A percentile compares a stretch with the other conserved stretches of the same genome.
These are phyloP conservation scores for Indicator indicator DNA, from an alignment of 2,113 vertebrate genomes.

Conservation along the genomic window DNA sequence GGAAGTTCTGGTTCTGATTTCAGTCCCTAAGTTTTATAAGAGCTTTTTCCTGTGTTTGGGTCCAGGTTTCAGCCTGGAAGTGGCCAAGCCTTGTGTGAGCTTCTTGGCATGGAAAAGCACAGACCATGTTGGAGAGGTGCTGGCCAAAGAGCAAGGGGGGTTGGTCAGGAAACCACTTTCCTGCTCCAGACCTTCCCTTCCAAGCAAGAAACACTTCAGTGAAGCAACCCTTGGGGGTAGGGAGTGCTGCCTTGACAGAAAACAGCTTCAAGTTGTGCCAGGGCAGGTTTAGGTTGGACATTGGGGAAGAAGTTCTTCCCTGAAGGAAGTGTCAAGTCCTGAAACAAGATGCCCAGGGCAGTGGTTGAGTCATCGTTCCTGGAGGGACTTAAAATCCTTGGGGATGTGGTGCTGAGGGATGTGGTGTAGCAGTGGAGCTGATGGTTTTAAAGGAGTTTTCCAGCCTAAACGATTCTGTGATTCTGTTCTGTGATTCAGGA, in stretches of 20 bases:
- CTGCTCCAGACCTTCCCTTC: fast-evolving
- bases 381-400: too few species aligned
- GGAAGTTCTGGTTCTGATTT: fast-evolving
- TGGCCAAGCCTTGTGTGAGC: fast-evolving
- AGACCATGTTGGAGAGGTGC: fast-evolving
- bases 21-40: fast-evolving
- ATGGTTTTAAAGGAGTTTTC: too few species aligned
- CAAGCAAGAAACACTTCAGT: fast-evolving
- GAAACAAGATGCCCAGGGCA: too few species aligned
- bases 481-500: fast-evolving
- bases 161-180: fast-evolving
- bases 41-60: not conserved
- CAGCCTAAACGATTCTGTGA: too few species aligned
- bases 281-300: too few species aligned
- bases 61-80: fast-evolving
- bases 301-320: too few species aligned
- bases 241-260: not conserved
- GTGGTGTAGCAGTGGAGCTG: too few species aligned
- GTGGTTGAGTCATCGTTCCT: too few species aligned
- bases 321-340: too few species aligned
- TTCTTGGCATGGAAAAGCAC: fast-evolving
- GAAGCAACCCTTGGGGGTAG: fast-evolving
- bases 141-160: fast-evolving
- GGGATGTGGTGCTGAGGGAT: too few species aligned
- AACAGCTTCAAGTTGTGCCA: too few species aligned